These are phyloP conservation scores for Lanistes nyassanus DNA, from an alignment of 1,140 invertebrate genomes.

Conservation along the genomic window DNA sequence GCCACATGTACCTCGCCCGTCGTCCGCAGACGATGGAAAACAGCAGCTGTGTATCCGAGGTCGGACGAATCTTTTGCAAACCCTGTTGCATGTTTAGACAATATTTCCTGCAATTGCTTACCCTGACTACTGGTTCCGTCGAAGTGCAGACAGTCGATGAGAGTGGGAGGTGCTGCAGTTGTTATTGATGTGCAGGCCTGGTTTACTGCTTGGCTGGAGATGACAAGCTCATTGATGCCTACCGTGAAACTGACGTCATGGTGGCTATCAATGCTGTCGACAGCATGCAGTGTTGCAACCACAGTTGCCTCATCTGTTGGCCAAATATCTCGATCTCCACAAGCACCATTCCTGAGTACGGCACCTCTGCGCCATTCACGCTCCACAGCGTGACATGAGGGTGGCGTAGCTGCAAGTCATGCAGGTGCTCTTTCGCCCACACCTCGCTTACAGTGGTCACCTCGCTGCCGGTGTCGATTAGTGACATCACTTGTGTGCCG, in stretches of 20 bases:
- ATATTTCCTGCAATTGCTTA: neutral
- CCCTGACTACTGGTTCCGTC: neutral
- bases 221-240: neutral
- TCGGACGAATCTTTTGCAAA: neutral
- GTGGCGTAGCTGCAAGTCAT: neutral
- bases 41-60: neutral
- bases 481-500: no score
- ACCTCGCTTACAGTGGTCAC: constrained; percentile 7
- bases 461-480: constrained; percentile 12
- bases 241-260: neutral
- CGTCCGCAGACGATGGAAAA: neutral
- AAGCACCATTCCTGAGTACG: neutral
- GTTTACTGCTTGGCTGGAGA: neutral
- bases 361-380: neutral
- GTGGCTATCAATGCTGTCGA: neutral
- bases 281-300: neutral
- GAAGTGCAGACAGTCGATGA: no score
- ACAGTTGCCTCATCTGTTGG: no score
- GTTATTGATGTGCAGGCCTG: neutral
- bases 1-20: neutral
- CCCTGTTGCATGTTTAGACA: neutral
- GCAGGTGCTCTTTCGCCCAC: neutral
- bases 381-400: neutral
- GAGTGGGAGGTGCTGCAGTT: no score
- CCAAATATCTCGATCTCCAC: neutral